Evolutionary conservation across 2,113 vertebrate genomes (phyloP).

Genomic region (Bufo gargarizans): DNA sequence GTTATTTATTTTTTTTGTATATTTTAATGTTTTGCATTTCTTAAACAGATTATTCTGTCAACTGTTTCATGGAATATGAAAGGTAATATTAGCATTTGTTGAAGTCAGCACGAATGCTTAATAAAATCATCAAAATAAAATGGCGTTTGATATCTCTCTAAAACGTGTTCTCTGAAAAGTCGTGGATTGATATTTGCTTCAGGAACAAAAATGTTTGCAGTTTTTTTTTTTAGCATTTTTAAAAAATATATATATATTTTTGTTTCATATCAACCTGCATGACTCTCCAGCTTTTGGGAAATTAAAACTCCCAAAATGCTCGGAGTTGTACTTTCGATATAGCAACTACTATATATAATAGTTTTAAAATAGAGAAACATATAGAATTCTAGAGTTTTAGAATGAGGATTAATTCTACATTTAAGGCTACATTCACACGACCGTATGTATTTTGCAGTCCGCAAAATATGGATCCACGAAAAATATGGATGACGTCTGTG

Average conservation of each 20-base stretch:
- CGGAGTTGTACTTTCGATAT: not conserved
- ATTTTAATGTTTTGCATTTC: constrained; percentile 42
- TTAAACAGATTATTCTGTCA: constrained; percentile 49
- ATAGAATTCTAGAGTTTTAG: not conserved
- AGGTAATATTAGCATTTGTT: constrained; percentile 45
- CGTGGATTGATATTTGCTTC: constrained; percentile 28
- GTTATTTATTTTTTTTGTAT: constrained; percentile 26
- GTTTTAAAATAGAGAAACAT: too few relatives aligned
- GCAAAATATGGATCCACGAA: too few relatives aligned
- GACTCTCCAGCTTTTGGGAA: not conserved
- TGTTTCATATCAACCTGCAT: not conserved
- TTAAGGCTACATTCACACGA: too few relatives aligned
- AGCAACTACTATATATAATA: too few relatives aligned
- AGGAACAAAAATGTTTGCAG: constrained; percentile 13
- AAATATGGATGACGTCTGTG: too few relatives aligned
- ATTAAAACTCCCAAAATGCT: not conserved
- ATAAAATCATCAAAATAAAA: constrained; percentile 49
- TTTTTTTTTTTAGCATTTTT: not conserved
- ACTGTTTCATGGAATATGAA: constrained; percentile 43
- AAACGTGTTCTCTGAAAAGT: constrained; percentile 24
- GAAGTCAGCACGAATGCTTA: constrained; percentile 34
- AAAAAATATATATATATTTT: not conserved
- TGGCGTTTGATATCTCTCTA: constrained; percentile 26
- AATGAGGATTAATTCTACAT: not conserved
- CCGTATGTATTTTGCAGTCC: too few relatives aligned